Conservation (phyloP, 37 sponge, comb jelly and placozoan species). For the Amphimedon queenslandica region DNA sequence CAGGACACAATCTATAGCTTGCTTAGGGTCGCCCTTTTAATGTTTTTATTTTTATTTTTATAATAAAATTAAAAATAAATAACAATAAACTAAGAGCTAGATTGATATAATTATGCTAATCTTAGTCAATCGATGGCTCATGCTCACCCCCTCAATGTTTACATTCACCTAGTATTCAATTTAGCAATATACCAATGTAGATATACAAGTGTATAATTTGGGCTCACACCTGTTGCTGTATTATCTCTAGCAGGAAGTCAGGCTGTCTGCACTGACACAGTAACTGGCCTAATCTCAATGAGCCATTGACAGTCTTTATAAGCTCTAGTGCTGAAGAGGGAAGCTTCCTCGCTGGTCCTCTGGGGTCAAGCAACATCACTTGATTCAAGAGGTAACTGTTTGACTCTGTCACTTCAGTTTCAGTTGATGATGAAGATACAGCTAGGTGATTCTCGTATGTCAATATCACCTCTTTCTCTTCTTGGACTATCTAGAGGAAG, state of each 20-base stretch:
- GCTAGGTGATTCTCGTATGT: constrained; percentile 87
- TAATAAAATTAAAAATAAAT: too few species aligned
- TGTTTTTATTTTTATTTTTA: too few species aligned
- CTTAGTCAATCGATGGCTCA: too few species aligned
- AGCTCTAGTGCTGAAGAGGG: constrained; percentile 76
- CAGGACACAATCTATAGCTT: too few species aligned
- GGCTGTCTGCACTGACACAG: constrained; percentile 90
- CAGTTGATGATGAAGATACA: constrained; percentile 22
- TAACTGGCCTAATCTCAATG: constrained; percentile 67
- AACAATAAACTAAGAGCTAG: too few species aligned
- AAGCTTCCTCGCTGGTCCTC: constrained; percentile 77
- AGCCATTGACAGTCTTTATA: constrained; percentile 56
- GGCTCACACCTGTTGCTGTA: constrained; percentile 75
- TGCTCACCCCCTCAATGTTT: too few species aligned
- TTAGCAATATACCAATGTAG: not conserved
- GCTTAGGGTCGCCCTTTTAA: too few species aligned
- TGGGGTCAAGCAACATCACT: constrained; percentile 70
- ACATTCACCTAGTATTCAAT: not conserved
- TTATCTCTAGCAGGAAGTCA: constrained; percentile 92
- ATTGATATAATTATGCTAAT: too few species aligned
- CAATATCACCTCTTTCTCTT: constrained; percentile 83
- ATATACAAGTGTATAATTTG: not conserved
- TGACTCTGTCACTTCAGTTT: constrained; percentile 71
- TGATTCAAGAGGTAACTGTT: constrained; percentile 91
- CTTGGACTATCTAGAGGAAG: not conserved